Conservation (phyloP, 2,888 invertebrate genomes). For the Bombyx huttoni region DNA sequence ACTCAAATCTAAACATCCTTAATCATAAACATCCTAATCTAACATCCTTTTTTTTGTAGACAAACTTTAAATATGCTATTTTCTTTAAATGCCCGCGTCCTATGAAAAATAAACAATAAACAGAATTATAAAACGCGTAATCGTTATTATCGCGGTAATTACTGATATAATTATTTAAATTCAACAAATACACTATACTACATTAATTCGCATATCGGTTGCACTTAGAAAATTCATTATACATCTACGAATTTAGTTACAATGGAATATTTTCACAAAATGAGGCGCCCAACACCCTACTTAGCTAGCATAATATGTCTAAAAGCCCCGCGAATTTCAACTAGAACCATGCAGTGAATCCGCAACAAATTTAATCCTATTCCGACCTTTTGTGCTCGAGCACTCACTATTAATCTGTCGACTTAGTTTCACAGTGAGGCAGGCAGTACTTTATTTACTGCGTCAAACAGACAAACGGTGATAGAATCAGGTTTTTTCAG, state of each 20-base stretch:
- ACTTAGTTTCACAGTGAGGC: slow-evolving; percentile 1
- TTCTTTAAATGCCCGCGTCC: too few relatives aligned
- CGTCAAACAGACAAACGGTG: background rate
- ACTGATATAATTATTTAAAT: background rate
- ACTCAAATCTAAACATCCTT: too few relatives aligned
- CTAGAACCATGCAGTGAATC: background rate
- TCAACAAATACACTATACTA: too few relatives aligned
- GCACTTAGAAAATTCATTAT: too few relatives aligned
- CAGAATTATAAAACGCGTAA: too few relatives aligned
- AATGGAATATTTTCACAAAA: background rate
- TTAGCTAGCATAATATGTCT: slow-evolving; percentile 2
- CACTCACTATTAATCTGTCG: slow-evolving; percentile 2
- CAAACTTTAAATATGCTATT: too few relatives aligned
- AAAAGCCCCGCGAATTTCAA: slow-evolving; percentile 1
- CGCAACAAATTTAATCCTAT: slow-evolving; percentile 4
- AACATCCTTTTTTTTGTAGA: too few relatives aligned
- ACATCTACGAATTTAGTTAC: background rate
- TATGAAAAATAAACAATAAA: too few relatives aligned
- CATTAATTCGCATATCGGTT: too few relatives aligned
- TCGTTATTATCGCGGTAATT: too few relatives aligned
- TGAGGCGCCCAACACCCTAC: background rate
- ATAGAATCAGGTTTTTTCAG: too few relatives aligned
- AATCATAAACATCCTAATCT: too few relatives aligned
- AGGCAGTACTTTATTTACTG: slow-evolving; percentile 1
- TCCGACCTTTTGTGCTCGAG: slow-evolving; percentile 2